Base-by-base conservation (phyloP, 2,113 vertebrate species). In the Pelecanus crispus region DNA sequence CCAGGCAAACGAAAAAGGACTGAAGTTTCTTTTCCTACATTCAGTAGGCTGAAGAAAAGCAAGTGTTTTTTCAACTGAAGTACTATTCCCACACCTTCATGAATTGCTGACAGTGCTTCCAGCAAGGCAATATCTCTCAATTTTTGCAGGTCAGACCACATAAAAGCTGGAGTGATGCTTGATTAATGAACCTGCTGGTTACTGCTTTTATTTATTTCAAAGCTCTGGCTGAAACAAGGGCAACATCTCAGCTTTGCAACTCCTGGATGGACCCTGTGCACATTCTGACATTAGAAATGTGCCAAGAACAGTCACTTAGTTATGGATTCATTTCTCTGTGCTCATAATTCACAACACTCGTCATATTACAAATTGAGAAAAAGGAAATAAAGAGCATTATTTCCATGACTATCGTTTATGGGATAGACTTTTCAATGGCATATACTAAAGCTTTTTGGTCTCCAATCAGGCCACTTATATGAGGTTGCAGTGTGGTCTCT, bases 31-130 rank as follows among this genome's bases (percentile, higher is more conserved):
- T 94, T 65, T 92, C 61, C 56, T 90, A 50, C 45, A 87, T 78
- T 59, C 34, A 90, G 68, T 56, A 92, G 36, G 44, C 53, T 44
- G 68, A 94, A 92, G 90, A 72, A 95, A 97, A 77, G 70, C 45
- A 82, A 90, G 91, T 71, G 68, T 87, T 96, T 97, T 91, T 88
- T 88, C 73, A 94, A 78, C 61, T 58, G 78, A 88, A 81, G 70
- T 56, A 66, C 56, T 49, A 66, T 66, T 92, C 58, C 65, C 63
- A 96, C 78, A 96, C 61, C 58, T 92, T 92, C 42, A 79, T 65
- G 67, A 88, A 96, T 72, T 91, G 77, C 38, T 19, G 47, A 74
- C 28, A 59, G 38, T 56, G 70, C 61, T 95, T 94, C 80, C 75
- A 90, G 17, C 0, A 34, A 95, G 84, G 70, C 32, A 1, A 6